A percentile compares a stretch with the other conserved stretches of the same genome.
phyloP scores from a whole-genome alignment of 2,113 vertebrate genomes.

The Takifugu bimaculatus region DNA sequence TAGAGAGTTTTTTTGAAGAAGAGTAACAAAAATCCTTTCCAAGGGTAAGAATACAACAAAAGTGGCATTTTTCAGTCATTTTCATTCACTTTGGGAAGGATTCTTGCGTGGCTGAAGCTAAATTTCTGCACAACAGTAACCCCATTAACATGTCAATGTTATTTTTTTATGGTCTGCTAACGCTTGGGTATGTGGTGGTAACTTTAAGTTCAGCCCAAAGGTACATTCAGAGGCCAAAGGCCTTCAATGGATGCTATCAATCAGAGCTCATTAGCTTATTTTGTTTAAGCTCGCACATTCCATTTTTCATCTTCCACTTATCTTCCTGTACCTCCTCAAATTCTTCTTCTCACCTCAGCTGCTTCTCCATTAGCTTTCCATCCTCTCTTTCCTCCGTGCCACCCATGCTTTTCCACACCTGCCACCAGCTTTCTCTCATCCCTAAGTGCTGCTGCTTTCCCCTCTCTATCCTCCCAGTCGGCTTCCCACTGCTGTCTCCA shows the following conservation, averaged over 20 bases:
- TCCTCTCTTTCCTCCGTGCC: constrained; percentile 21
- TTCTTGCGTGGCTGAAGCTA: too few species aligned
- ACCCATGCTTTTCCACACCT: constrained; percentile 27
- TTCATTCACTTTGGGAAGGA: too few species aligned
- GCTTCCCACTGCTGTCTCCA: constrained; percentile 50
- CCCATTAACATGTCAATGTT: too few species aligned
- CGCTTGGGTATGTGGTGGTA: too few species aligned
- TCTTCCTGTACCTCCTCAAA: constrained; percentile 18
- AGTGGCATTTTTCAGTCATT: neutral
- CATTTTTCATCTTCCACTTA: constrained; percentile 4
- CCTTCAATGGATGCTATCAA: too few species aligned
- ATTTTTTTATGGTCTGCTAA: too few species aligned
- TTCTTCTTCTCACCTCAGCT: constrained; percentile 24
- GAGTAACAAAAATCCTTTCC: constrained; percentile 55
- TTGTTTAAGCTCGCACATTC: neutral
- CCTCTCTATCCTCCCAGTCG: constrained; percentile 47
- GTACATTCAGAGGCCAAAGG: too few species aligned
- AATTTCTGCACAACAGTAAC: too few species aligned
- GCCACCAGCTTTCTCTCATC: constrained; percentile 51
- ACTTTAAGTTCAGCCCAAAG: too few species aligned
- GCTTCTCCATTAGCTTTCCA: constrained; percentile 36
- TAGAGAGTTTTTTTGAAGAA: constrained; percentile 60
- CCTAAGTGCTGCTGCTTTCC: constrained; percentile 53
- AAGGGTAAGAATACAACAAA: constrained; percentile 27
- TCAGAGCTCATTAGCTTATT: neutral